phyloP scores from a whole-genome alignment of 2,888 invertebrate species.

The Volucella zonaria region DNA sequence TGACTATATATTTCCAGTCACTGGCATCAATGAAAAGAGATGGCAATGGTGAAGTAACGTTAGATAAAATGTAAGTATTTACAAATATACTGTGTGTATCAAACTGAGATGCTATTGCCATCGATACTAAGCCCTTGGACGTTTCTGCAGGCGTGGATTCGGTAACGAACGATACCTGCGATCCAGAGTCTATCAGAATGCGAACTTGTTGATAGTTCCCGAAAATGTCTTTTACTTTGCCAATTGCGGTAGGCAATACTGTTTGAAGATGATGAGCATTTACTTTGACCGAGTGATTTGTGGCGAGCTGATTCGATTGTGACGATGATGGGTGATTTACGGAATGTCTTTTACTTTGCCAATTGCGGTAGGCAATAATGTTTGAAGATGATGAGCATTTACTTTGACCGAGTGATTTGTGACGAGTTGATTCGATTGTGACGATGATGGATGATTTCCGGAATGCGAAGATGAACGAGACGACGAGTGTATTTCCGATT shows the following conservation, averaged over 20 bases:
- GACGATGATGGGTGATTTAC: neutral
- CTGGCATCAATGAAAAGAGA: neutral
- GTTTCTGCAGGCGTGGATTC: neutral
- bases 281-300: no score
- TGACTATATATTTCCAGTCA: no score
- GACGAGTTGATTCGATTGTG: neutral
- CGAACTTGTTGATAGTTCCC: neutral
- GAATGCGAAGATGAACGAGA: neutral
- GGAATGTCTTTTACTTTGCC: neutral
- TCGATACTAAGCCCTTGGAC: neutral
- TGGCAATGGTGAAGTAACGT: neutral
- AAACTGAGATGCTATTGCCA: neutral
- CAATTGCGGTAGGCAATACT: neutral
- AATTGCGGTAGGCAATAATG: neutral
- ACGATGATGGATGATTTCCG: neutral
- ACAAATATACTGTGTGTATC: neutral
- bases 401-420: no score
- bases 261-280: neutral
- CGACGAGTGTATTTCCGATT: no score
- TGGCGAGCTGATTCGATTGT: neutral
- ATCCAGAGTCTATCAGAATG: neutral
- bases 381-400: neutral
- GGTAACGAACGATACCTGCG: neutral
- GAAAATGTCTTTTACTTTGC: neutral
- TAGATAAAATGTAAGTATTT: neutral